A percentile compares a stretch with the other conserved stretches of the same genome.
Conservation (phyloP, 1,140 invertebrate genomes). For the Ruditapes philippinarum region DNA sequence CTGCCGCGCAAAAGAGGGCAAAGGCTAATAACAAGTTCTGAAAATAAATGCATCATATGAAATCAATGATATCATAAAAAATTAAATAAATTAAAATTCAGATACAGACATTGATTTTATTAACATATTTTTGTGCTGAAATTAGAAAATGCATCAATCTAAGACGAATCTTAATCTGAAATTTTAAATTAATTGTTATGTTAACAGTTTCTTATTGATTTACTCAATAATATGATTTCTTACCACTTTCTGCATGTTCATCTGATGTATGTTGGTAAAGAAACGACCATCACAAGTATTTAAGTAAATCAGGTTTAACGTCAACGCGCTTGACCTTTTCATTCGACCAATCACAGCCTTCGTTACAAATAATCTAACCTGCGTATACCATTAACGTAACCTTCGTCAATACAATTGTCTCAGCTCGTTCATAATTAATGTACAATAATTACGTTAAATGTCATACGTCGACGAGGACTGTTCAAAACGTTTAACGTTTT, state of each 20-base stretch:
- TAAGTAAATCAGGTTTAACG: neutral
- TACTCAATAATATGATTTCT: neutral
- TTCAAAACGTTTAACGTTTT: slow-evolving; percentile 2
- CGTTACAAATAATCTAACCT: neutral
- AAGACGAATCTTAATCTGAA: too few relatives aligned
- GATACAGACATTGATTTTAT: too few relatives aligned
- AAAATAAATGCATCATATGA: neutral
- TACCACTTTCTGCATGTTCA: neutral
- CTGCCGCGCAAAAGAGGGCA: neutral
- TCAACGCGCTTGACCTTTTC: neutral
- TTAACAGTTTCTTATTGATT: neutral
- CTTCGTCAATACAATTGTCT: neutral
- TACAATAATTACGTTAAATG: neutral
- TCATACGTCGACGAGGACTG: neutral
- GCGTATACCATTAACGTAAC: slow-evolving; percentile 10
- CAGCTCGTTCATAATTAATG: neutral
- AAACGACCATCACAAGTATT: neutral
- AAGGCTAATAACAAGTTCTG: neutral
- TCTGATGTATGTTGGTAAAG: neutral
- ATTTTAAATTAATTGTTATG: too few relatives aligned
- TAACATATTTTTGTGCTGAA: too few relatives aligned
- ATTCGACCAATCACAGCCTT: slow-evolving; percentile 3
- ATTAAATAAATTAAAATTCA: too few relatives aligned
- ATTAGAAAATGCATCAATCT: too few relatives aligned
- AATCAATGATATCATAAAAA: too few relatives aligned